Conservation (phyloP, 2,888 invertebrate genomes). For the Clusia tigrina region DNA sequence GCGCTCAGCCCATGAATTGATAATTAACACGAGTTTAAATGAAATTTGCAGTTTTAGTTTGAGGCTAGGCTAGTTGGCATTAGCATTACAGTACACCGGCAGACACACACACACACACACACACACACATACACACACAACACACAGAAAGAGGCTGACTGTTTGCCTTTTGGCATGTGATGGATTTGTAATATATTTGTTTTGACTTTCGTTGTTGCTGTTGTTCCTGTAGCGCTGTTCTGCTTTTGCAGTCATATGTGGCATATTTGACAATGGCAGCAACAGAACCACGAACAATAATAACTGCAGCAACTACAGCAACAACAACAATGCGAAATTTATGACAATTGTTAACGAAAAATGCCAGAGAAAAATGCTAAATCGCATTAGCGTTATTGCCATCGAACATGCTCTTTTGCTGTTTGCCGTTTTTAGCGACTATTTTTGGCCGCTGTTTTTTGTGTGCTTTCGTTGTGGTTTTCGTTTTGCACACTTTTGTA, state of each 20-base stretch:
- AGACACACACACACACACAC: no score
- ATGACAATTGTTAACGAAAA: slow-evolving; percentile 52
- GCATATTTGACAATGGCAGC: slow-evolving; percentile 37
- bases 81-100: neutral
- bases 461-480: slow-evolving; percentile 16
- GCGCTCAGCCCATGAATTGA: slow-evolving; percentile 47
- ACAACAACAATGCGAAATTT: slow-evolving; percentile 56
- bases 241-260: slow-evolving; percentile 32
- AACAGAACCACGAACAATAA: neutral
- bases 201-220: neutral
- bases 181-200: slow-evolving; percentile 39
- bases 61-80: neutral
- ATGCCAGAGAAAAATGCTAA: slow-evolving; percentile 40
- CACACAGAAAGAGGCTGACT: no score
- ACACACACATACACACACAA: no score
- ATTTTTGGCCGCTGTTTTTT: no score
- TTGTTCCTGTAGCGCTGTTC: neutral
- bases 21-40: slow-evolving; percentile 43
- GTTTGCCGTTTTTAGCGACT: slow-evolving; percentile 34
- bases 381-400: slow-evolving; percentile 59
- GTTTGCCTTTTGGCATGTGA: slow-evolving; percentile 45
- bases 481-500: neutral
- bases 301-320: slow-evolving; percentile 17
- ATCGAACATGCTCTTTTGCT: slow-evolving; percentile 55
- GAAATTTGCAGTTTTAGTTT: neutral